Evolutionary conservation across 2,797 vertebrate genomes (phyloP).

Genomic region (Poecile montanus): DNA sequence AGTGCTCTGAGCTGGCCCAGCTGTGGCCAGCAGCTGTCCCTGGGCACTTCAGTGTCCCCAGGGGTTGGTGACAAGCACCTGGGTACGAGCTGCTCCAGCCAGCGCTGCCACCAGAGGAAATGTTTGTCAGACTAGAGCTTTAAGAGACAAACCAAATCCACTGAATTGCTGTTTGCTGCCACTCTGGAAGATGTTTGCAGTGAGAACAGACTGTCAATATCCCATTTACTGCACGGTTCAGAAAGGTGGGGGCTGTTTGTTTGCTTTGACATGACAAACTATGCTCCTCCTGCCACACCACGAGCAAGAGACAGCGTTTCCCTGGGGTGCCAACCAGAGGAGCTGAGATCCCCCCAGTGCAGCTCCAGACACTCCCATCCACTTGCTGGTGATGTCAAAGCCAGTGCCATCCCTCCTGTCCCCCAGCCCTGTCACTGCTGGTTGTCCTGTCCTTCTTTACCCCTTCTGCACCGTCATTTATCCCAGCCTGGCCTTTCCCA

Average conservation of each 20-base stretch:
- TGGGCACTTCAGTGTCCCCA: not conserved
- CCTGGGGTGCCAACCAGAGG: not conserved
- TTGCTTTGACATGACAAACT: not conserved
- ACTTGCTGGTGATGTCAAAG: not conserved
- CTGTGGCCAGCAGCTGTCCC: not conserved
- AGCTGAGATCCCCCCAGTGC: not conserved
- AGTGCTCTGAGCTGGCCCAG: not conserved
- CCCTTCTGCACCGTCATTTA: no score
- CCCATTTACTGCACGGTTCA: not conserved
- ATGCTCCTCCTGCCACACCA: not conserved
- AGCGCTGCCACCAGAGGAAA: not conserved
- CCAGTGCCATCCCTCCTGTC: not conserved
- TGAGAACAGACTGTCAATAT: not conserved
- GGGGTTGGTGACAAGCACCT: not conserved
- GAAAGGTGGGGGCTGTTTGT: not conserved
- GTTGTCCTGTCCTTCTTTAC: no score
- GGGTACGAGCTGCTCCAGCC: not conserved
- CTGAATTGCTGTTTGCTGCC: not conserved
- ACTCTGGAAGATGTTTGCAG: not conserved
- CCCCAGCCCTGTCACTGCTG: not conserved
- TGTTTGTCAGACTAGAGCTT: not conserved
- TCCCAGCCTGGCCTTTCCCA: not conserved
- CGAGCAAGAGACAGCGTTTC: rapidly evolving
- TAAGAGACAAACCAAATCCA: not conserved
- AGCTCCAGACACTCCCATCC: not conserved